Percentiles rank a stretch among this genome's conserved stretches.
phyloP scores from a whole-genome alignment of 2,113 vertebrate genomes.

The Macheiramphus alcinus region DNA sequence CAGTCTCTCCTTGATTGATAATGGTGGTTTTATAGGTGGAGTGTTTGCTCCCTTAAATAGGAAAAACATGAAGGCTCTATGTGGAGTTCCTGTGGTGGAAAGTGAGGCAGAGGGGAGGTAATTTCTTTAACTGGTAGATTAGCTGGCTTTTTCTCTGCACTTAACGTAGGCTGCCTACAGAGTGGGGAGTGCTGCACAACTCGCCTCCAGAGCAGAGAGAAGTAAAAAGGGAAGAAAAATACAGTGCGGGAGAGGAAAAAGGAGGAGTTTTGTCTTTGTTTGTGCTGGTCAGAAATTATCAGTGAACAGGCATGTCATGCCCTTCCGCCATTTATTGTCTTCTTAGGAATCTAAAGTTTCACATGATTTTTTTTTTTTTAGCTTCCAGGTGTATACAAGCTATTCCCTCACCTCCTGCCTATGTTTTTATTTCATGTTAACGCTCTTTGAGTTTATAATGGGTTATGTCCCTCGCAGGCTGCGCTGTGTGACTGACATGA shows the following conservation, averaged over 20 bases:
- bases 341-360: background rate
- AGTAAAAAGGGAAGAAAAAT: background rate
- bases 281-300: background rate
- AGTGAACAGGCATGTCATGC: background rate
- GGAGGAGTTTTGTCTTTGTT: background rate
- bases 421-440: background rate
- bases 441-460: background rate
- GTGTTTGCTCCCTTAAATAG: background rate
- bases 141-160: background rate
- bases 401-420: background rate
- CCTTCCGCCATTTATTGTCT: background rate
- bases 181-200: background rate
- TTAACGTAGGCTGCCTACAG: background rate
- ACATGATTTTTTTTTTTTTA: fast-evolving
- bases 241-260: background rate
- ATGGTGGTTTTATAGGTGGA: background rate
- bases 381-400: background rate
- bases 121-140: background rate
- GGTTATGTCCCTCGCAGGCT: fast-evolving
- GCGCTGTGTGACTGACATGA: background rate
- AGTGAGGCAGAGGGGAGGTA: background rate
- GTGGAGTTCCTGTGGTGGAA: background rate
- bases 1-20: background rate
- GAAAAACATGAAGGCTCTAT: background rate
- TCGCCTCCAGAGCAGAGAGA: background rate